These are phyloP conservation scores for Seriola rivoliana DNA, from an alignment of 2,113 vertebrate genomes.

Conservation along the genomic window DNA sequence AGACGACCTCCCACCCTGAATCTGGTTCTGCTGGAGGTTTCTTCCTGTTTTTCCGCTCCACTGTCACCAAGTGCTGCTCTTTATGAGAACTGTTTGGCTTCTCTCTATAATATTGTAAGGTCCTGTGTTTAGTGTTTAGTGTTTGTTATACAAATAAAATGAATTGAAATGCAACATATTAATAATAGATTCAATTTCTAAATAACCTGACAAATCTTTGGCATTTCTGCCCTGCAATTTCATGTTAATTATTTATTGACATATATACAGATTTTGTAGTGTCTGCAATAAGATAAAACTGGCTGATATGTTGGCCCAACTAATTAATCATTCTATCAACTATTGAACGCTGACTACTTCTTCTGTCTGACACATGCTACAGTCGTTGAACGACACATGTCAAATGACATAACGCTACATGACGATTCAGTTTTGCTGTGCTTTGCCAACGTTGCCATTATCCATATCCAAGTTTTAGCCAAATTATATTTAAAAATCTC, in stretches of 20 bases:
- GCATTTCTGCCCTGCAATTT: background rate
- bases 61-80: no score
- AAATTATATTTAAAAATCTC: background rate
- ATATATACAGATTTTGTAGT: background rate
- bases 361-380: background rate
- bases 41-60: no score
- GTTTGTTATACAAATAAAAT: no score
- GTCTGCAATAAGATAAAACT: background rate
- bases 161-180: no score
- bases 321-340: background rate
- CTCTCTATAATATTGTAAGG: no score
- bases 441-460: background rate
- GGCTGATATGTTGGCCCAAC: background rate
- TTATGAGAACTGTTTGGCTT: no score
- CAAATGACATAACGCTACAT: background rate
- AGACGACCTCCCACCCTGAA: no score
- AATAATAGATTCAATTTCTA: no score
- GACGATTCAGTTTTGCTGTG: background rate
- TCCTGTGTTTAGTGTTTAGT: no score
- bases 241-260: background rate
- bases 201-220: background rate
- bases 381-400: background rate
- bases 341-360: background rate
- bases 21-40: no score
- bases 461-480: background rate